Evolutionary conservation across 1,140 invertebrate genomes (phyloP), one percentile per base, ranked within the genome.

Genomic region (Cydia strobilella): DNA sequence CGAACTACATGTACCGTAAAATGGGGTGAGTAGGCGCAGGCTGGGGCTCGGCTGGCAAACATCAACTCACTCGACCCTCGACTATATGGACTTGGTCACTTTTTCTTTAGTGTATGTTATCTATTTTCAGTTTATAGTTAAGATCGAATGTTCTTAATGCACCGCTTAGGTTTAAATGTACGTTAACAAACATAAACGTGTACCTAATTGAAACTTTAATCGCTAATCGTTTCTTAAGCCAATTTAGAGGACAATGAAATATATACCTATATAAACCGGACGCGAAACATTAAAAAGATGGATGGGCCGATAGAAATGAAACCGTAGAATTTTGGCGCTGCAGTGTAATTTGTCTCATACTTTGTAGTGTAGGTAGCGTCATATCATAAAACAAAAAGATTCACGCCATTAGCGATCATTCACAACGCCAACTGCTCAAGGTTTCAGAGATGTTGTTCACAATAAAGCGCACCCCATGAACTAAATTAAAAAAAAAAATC

Each of bases 351-450:
- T 59, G 20, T 59, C 20, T 59, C 18, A 12, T 59, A 59, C 20
- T 59, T 59, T 51, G 48, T 15, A n/a, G 15, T n/a, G 51, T 59
- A 20, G 20, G 51, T 59, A 20, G 20, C n/a, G 54, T 23, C 54
- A 20, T n/a, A 31, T 23, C 20, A 18, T 59, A 59, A 59, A 59
- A 59, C 54, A 59, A 59, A 59, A 59, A n/a, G 18, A 59, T 23
- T 59, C 54, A 59, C 20, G 54, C 23, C 54, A 59, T 59, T 59
- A 59, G 18, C 20, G 54, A 59, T 20, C n/a, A 59, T 59, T 59
- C 54, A 59, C 6, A 23, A 59, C 54, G 54, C 54, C 54, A 59
- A 59, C 18, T 59, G 15, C 20, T 23, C 54, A 59, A 59, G 54
- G 54, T 59, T 59, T 59, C 54, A 59, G 54, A 10, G 18, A 3